Evolutionary conservation across 2,888 invertebrate genomes (phyloP).

Genomic region (Rhodophaea formosa): DNA sequence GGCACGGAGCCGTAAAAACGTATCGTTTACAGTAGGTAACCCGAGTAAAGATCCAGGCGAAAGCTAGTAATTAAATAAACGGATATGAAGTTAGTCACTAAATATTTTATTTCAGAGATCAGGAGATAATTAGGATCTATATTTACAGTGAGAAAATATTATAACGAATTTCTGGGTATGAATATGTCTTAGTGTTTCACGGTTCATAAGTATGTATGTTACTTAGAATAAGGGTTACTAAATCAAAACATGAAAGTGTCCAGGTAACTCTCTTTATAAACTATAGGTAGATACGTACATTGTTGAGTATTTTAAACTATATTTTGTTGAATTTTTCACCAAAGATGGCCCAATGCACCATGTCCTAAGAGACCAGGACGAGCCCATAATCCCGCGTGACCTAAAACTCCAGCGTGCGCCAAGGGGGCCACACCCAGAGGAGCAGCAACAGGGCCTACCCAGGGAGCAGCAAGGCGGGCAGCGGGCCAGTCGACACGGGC

Average conservation of each 20-base stretch:
- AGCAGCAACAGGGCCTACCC: slow-evolving; percentile 37
- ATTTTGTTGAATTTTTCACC: slow-evolving; percentile 48
- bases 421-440: slow-evolving; percentile 27
- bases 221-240: slow-evolving; percentile 2
- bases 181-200: not conserved
- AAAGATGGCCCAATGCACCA: slow-evolving; percentile 38
- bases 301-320: slow-evolving; percentile 37
- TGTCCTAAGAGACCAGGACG: slow-evolving; percentile 37
- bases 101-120: slow-evolving; percentile 4
- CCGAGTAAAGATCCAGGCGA: not conserved
- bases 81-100: not conserved
- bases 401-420: slow-evolving; percentile 35
- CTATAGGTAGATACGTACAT: slow-evolving; percentile 43
- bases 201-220: not conserved
- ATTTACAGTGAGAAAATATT: not conserved
- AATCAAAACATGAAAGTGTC: slow-evolving; percentile 28
- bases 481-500: slow-evolving; percentile 47
- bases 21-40: no score
- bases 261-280: slow-evolving; percentile 74
- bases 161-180: not conserved
- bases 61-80: not conserved
- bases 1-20: no score
- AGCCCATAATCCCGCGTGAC: slow-evolving; percentile 31
- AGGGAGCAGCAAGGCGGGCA: slow-evolving; percentile 39
- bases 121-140: not conserved